Base-by-base conservation (phyloP, 1,140 invertebrate genomes). In the Drosophila bipectinata region DNA sequence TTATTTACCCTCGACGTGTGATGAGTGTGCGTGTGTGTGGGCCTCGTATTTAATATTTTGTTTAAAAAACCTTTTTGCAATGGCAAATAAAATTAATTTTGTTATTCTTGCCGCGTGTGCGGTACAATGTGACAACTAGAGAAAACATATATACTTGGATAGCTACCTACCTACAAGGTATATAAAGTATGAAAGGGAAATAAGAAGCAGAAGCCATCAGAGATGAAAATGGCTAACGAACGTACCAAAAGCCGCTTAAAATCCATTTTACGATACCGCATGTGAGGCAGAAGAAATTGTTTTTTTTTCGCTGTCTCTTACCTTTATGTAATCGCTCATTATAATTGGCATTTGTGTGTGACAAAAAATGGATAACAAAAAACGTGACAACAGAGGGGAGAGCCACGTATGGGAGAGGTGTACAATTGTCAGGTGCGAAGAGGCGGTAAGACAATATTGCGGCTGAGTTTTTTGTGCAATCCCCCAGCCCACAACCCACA, bases 331-430 rank as follows among this genome's bases (percentile, higher is more conserved):
- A 87, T 87, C 83, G 78, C 62, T 76, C 79, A 87, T 88, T 87
- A 88, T 87, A 87, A 88, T 87, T 87, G 82, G 74, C 75, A 72
- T 88, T 88, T 88, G 82, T 88, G 69, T 87, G 83, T 87, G 82
- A 78, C 82, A 82, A 81, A 82, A 73, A 73, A 37, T 37, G 34
- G 34, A 37, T 37, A 37, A 37, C 34, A 37, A 64, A 48, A 47
- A 47, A 45, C 14, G 15, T 3, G 21, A 21, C 2, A 47, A 47
- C 7, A 47, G 57, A 47, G 47, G 37, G 26, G 37, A 32, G 53
- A 15, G 2, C 7, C 34, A 14, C 24, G 21, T 44, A 52, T 10
- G 1, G 12, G 34, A 21, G 32, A 55, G 14, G 28, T 15, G 47
- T 44, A 53, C 51, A 55, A 52, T 28, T 54, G 54, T 39, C 41